These are phyloP conservation scores for Nemotelus nigrinus DNA, from an alignment of 2,888 invertebrate genomes.

Conservation along the genomic window DNA sequence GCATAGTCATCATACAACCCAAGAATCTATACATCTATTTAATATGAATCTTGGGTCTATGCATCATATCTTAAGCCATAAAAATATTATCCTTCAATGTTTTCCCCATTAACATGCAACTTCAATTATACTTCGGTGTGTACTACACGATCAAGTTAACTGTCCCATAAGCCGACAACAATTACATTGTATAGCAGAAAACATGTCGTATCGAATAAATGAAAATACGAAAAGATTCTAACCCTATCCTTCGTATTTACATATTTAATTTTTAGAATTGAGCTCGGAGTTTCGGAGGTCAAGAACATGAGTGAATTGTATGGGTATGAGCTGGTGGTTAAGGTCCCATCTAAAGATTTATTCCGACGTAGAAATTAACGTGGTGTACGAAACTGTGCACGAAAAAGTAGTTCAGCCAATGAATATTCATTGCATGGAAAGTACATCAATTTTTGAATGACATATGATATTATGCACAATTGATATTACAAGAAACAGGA, in stretches of 20 bases:
- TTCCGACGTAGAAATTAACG: not conserved
- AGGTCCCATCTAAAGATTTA: conserved; percentile 13
- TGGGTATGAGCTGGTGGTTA: not conserved
- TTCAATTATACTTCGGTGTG: conserved; percentile 9
- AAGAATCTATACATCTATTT: not conserved
- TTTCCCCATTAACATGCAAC: conserved; percentile 23
- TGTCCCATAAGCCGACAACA: conserved; percentile 35
- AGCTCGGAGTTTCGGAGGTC: conserved; percentile 14
- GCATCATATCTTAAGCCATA: not conserved
- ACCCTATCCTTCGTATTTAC: conserved; percentile 30
- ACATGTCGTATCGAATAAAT: conserved; percentile 1
- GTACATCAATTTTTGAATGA: too few relatives aligned
- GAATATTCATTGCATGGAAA: too few relatives aligned
- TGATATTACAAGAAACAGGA: too few relatives aligned
- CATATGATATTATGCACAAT: too few relatives aligned
- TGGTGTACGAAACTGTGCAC: too few relatives aligned
- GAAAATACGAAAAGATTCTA: not conserved
- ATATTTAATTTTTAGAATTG: conserved; percentile 29
- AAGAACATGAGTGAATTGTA: conserved; percentile 16
- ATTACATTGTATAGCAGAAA: conserved; percentile 8
- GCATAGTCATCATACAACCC: not conserved
- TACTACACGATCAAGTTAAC: conserved; percentile 9
- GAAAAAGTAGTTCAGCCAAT: too few relatives aligned
- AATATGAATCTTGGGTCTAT: too few relatives aligned
- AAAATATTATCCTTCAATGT: conserved; percentile 37